Percentiles rank a stretch among this genome's conserved stretches.
Evolutionary conservation across 2,797 vertebrate genomes (phyloP).

Genomic region (Eulemur mongoz): DNA sequence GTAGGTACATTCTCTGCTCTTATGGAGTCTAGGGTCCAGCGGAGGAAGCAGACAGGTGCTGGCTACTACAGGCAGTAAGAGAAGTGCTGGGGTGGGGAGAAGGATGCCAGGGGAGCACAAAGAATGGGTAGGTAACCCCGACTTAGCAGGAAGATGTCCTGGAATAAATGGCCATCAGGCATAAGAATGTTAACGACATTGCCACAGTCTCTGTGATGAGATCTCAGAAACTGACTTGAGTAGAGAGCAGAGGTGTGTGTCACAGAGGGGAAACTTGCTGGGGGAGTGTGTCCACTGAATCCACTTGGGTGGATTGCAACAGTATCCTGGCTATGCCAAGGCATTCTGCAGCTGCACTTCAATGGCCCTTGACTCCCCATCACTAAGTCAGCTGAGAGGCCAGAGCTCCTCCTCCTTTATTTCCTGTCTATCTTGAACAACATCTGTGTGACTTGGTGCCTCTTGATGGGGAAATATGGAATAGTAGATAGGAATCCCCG

Average conservation of each 20-base stretch:
- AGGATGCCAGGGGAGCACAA: background rate
- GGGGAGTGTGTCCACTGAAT: background rate
- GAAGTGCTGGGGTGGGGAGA: background rate
- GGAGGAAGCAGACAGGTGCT: background rate
- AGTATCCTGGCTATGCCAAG: background rate
- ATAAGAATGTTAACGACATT: background rate
- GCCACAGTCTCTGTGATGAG: background rate
- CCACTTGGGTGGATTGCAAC: background rate
- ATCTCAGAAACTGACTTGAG: background rate
- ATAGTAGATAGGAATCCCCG: background rate
- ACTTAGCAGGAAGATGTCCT: background rate
- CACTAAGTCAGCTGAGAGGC: constrained; percentile 22
- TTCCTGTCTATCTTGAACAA: constrained; percentile 37
- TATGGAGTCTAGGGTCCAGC: background rate
- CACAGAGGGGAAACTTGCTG: background rate
- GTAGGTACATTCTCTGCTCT: background rate
- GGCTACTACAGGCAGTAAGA: background rate
- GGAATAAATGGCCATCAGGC: background rate
- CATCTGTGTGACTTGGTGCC: constrained; percentile 32
- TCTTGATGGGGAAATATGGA: background rate
- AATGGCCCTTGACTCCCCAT: constrained; percentile 5
- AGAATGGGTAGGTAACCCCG: background rate
- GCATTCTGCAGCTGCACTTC: constrained; percentile 31
- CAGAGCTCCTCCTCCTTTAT: constrained; percentile 24
- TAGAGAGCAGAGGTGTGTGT: background rate